Percentiles rank a stretch among this genome's conserved stretches.
Evolutionary conservation across 2,113 vertebrate genomes (phyloP).

Genomic region (Ictalurus furcatus): DNA sequence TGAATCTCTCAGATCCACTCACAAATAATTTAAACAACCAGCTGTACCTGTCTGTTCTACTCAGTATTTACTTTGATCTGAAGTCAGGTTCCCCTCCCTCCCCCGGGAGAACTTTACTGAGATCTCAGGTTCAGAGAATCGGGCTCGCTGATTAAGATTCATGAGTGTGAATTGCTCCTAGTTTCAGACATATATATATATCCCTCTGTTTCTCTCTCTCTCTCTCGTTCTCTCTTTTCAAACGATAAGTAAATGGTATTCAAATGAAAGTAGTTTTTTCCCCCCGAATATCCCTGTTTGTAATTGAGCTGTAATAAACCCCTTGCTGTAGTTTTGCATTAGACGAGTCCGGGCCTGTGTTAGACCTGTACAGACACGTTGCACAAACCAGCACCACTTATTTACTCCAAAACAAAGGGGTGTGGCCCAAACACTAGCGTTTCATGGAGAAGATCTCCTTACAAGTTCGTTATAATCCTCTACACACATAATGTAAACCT

Average conservation of each 20-base stretch:
- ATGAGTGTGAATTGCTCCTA: background rate
- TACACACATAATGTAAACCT: background rate
- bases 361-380: conserved; percentile 46
- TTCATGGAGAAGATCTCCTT: background rate
- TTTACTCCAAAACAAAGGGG: background rate
- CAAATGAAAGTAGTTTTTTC: background rate
- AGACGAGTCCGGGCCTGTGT: conserved; percentile 45
- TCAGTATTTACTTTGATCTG: background rate
- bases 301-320: too few relatives aligned
- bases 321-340: background rate
- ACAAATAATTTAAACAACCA: background rate
- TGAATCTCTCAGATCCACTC: background rate
- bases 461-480: background rate
- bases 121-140: background rate
- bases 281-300: too few relatives aligned
- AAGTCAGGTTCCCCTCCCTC: background rate
- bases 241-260: background rate
- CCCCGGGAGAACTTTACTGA: background rate
- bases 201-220: background rate
- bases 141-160: background rate
- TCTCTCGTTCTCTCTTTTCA: background rate
- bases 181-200: background rate
- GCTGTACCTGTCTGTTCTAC: background rate
- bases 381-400: conserved; percentile 5
- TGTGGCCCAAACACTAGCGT: background rate